Evolutionary conservation across 2,113 vertebrate species (phyloP).

Genomic region (Petrocephalus microphthalmus): DNA sequence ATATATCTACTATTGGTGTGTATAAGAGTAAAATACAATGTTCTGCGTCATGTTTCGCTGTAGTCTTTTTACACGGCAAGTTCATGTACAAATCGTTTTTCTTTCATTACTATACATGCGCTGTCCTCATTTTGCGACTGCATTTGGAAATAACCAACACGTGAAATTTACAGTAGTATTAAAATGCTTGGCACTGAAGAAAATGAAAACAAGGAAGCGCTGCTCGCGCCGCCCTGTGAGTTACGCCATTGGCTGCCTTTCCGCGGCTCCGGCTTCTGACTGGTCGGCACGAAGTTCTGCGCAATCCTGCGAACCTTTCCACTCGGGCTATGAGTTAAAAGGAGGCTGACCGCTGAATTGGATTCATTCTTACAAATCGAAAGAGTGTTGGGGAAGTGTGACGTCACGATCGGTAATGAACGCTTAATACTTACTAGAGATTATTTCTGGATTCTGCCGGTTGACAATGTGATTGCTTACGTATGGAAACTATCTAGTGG

Average conservation of each 20-base stretch:
- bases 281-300: background rate
- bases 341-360: background rate
- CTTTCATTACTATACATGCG: background rate
- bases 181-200: background rate
- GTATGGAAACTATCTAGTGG: background rate
- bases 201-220: background rate
- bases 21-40: background rate
- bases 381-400: background rate
- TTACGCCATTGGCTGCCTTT: background rate
- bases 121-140: background rate
- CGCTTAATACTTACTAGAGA: background rate
- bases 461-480: background rate
- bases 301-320: background rate
- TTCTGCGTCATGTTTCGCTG: background rate
- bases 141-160: background rate
- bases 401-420: background rate
- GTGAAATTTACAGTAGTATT: background rate
- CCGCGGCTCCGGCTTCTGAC: background rate
- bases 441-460: background rate
- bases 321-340: background rate
- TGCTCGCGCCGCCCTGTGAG: background rate
- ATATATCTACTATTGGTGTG: background rate
- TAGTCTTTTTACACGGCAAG: background rate
- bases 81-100: background rate
- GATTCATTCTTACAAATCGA: background rate